Conservation (phyloP, 2,888 invertebrate genomes). For the Halictus ligatus region DNA sequence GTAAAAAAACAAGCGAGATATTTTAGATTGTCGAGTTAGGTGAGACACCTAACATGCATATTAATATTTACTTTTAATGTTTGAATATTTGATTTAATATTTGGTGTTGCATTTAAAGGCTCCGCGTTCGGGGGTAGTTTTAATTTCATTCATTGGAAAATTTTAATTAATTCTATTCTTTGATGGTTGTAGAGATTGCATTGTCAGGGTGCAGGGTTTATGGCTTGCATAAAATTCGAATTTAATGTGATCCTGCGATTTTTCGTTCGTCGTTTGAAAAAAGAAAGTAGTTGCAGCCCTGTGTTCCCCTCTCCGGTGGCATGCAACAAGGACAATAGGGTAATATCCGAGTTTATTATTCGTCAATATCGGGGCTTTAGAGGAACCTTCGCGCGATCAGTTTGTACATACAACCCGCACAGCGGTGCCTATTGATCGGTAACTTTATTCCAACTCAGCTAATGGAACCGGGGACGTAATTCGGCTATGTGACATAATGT, state of each 20-base stretch:
- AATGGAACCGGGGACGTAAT: constrained; percentile 76
- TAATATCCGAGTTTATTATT: constrained; percentile 51
- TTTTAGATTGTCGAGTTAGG: no score
- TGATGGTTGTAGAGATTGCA: background rate
- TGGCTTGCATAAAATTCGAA: background rate
- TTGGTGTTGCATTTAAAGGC: no score
- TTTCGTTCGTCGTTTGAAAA: constrained; percentile 1
- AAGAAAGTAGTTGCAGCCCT: background rate
- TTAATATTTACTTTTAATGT: background rate
- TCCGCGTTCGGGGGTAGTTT: no score
- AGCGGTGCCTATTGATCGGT: constrained; percentile 71
- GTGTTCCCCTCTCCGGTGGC: constrained; percentile 8
- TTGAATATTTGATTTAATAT: background rate
- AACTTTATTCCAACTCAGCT: constrained; percentile 77
- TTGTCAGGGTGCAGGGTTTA: background rate
- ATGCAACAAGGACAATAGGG: constrained; percentile 28
- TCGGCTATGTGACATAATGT: constrained; percentile 73
- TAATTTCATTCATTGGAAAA: background rate
- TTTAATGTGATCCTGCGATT: background rate
- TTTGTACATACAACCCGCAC: constrained; percentile 47
- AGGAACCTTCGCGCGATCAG: constrained; percentile 57
- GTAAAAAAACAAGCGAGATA: no score
- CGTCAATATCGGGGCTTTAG: constrained; percentile 53
- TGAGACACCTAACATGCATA: background rate
- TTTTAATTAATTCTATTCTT: background rate